Evolutionary conservation across 64 coral and sea anemone species (phyloP).

Genomic region (Actinia tenebrosa): DNA sequence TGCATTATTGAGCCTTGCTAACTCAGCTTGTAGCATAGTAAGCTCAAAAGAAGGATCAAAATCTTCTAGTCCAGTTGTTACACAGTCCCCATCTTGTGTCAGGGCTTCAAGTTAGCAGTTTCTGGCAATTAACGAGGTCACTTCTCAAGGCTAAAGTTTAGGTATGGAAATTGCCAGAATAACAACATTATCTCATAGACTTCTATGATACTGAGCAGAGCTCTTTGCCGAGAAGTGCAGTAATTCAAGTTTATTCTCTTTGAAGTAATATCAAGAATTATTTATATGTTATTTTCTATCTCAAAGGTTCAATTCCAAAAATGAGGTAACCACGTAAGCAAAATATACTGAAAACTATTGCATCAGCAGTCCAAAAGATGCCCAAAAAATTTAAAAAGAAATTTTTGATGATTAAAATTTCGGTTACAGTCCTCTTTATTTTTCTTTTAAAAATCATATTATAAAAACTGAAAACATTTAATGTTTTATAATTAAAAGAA

Average conservation of each 20-base stretch:
- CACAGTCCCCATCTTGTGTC: constrained; percentile 15
- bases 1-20: constrained; percentile 75
- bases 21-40: constrained; percentile 51
- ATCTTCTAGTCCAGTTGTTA: constrained; percentile 32
- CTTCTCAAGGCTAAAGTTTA: not conserved
- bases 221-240: constrained; percentile 2
- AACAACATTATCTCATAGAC: not conserved
- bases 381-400: not conserved
- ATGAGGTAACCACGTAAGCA: not conserved
- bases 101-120: constrained; percentile 37
- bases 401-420: not conserved
- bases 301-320: not conserved
- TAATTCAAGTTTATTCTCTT: constrained; percentile 6
- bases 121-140: not conserved
- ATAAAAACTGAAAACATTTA: not conserved
- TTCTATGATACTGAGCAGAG: not conserved
- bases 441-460: not conserved
- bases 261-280: not conserved
- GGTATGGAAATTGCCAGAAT: not conserved
- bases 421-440: not conserved
- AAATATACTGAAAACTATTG: not conserved
- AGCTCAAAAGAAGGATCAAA: constrained; percentile 14
- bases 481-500: constrained; percentile 14
- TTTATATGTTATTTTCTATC: constrained; percentile 7
- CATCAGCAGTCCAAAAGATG: too few relatives aligned